Evolutionary conservation across 2,113 vertebrate genomes (phyloP).

Genomic region (Menura novaehollandiae): DNA sequence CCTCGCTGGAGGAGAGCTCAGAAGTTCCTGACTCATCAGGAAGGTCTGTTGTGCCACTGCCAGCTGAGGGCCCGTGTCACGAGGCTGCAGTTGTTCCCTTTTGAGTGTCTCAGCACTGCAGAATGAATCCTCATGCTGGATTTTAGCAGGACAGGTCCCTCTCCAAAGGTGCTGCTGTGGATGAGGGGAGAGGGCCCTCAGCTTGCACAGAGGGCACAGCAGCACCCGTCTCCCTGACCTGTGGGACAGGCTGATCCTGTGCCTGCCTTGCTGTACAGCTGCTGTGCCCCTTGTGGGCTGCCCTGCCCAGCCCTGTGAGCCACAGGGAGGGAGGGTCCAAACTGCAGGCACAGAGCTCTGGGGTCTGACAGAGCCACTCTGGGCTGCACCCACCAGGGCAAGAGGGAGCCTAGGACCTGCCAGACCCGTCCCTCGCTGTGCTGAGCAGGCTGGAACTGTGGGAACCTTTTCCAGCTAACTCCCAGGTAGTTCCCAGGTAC

Average conservation of each 20-base stretch:
- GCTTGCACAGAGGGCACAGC: neutral
- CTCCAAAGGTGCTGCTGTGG: fast-evolving
- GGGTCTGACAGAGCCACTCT: neutral
- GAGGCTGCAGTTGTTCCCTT: neutral
- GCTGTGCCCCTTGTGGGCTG: fast-evolving
- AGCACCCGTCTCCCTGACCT: neutral
- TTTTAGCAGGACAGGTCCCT: neutral
- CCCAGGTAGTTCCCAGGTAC: neutral
- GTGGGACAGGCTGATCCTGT: neutral
- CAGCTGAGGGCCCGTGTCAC: neutral
- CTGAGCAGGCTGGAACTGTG: neutral
- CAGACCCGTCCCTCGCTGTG: neutral
- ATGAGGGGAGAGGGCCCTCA: neutral
- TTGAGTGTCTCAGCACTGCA: neutral
- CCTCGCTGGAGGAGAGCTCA: neutral
- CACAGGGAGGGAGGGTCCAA: neutral
- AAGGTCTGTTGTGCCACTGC: neutral
- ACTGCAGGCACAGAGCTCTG: neutral
- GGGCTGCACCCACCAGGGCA: neutral
- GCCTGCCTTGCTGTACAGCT: fast-evolving
- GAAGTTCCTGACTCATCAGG: neutral
- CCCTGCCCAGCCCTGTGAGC: neutral
- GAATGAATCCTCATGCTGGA: neutral
- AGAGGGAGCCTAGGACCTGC: neutral
- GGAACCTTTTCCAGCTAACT: neutral